These are phyloP conservation scores for Microtus richardsoni DNA, from an alignment of 2,113 vertebrate genomes.

Conservation along the genomic window DNA sequence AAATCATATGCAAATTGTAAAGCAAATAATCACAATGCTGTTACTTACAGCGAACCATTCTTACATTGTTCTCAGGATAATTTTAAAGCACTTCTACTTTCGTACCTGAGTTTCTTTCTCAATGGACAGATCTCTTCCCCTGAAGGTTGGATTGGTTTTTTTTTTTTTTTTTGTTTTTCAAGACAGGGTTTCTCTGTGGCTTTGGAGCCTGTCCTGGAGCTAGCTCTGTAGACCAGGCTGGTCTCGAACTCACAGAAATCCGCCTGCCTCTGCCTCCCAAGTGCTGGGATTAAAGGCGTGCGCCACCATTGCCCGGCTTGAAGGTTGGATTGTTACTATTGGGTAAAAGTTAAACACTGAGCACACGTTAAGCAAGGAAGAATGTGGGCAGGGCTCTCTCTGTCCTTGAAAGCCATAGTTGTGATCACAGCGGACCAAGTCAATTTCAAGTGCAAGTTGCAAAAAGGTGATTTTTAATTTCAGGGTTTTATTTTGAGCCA, in stretches of 20 bases:
- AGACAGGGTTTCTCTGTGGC: too few species aligned
- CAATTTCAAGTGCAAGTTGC: not conserved
- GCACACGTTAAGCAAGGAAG: not conserved
- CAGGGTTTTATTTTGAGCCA: not conserved
- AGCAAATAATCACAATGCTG: not conserved
- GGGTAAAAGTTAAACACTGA: not conserved
- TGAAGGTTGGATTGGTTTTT: not conserved
- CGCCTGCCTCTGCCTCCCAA: too few species aligned
- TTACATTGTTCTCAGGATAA: not conserved
- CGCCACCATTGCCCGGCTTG: not conserved
- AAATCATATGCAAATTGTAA: not conserved
- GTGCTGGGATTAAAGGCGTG: too few species aligned
- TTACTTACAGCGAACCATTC: not conserved
- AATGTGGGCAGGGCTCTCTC: not conserved
- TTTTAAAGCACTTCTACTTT: not conserved
- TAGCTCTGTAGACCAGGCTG: too few species aligned
- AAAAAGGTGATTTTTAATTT: not conserved
- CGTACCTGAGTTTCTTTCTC: not conserved
- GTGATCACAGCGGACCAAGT: not conserved
- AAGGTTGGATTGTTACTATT: not conserved
- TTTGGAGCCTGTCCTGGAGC: too few species aligned
- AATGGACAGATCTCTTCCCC: not conserved
- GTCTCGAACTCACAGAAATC: too few species aligned
- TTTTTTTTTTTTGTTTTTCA: too few species aligned
- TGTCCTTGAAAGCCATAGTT: not conserved